Evolutionary conservation across 2,888 invertebrate species (phyloP).

Genomic region (Sepioteuthis lessoniana): DNA sequence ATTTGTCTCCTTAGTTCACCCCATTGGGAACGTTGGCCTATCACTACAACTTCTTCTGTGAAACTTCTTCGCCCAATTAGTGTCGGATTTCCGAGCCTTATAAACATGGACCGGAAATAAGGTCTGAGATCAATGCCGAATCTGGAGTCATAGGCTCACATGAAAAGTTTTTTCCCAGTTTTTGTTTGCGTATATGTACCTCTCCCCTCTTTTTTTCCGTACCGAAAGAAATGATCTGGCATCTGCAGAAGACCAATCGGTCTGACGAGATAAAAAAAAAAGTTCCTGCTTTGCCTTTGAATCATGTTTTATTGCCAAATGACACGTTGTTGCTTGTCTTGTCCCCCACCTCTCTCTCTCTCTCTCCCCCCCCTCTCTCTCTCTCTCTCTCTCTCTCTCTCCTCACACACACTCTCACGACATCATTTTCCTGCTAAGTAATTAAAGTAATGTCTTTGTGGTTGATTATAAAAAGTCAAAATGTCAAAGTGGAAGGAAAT

Average conservation of each 20-base stretch:
- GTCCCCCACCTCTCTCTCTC: neutral
- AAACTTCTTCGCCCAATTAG: neutral
- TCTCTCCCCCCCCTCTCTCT: neutral
- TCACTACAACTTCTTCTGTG: neutral
- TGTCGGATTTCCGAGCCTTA: neutral
- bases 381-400: no score
- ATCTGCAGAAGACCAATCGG: neutral
- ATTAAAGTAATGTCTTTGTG: neutral
- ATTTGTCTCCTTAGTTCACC: neutral
- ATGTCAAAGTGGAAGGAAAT: no score
- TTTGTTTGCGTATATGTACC: neutral
- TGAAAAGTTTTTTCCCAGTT: neutral
- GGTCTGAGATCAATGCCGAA: neutral
- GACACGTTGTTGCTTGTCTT: neutral
- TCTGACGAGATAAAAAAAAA: neutral
- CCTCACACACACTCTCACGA: no score
- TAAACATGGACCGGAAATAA: slow-evolving; percentile 2
- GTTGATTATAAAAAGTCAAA: neutral
- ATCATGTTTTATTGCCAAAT: neutral
- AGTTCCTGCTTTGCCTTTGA: neutral
- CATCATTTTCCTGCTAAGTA: no score
- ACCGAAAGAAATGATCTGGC: neutral
- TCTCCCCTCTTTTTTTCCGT: neutral
- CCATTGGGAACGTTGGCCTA: neutral
- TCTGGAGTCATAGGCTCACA: neutral